These are phyloP conservation scores for Centruroides sculpturatus DNA, from an alignment of 1,140 invertebrate genomes.

Conservation along the genomic window DNA sequence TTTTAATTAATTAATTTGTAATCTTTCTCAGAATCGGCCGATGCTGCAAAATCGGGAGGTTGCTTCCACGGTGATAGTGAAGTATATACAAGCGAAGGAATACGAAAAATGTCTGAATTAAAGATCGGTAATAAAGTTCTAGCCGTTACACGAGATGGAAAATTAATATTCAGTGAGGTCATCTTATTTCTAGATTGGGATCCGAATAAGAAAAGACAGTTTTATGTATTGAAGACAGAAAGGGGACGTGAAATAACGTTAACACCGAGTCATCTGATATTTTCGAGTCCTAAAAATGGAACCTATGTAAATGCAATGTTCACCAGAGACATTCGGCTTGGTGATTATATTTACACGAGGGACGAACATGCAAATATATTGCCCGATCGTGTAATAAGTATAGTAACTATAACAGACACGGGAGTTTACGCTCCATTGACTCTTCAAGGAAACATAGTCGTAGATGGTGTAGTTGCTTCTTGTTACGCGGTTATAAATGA, in stretches of 20 bases:
- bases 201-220: conserved; percentile 26
- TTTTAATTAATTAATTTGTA: neutral
- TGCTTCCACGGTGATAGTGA: conserved; percentile 55
- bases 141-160: conserved; percentile 47
- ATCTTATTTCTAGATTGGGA: conserved; percentile 76
- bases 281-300: conserved; percentile 4
- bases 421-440: conserved; percentile 89
- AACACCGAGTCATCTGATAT: conserved; percentile 71
- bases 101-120: conserved; percentile 44
- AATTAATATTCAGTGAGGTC: conserved; percentile 65
- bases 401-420: conserved; percentile 38
- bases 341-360: conserved; percentile 8
- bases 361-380: neutral
- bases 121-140: conserved; percentile 61
- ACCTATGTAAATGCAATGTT: conserved; percentile 31
- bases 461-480: conserved; percentile 78
- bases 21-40: conserved; percentile 74
- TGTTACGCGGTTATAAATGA: conserved; percentile 85
- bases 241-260: conserved; percentile 53
- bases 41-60: conserved; percentile 48
- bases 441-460: conserved; percentile 64
- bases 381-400: conserved; percentile 44
- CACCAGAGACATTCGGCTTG: conserved; percentile 39
- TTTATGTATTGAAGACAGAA: conserved; percentile 46
- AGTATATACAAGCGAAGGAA: conserved; percentile 43